Evolutionary conservation across 2,113 vertebrate species (phyloP).

Genomic region (Probosciger aterrimus): DNA sequence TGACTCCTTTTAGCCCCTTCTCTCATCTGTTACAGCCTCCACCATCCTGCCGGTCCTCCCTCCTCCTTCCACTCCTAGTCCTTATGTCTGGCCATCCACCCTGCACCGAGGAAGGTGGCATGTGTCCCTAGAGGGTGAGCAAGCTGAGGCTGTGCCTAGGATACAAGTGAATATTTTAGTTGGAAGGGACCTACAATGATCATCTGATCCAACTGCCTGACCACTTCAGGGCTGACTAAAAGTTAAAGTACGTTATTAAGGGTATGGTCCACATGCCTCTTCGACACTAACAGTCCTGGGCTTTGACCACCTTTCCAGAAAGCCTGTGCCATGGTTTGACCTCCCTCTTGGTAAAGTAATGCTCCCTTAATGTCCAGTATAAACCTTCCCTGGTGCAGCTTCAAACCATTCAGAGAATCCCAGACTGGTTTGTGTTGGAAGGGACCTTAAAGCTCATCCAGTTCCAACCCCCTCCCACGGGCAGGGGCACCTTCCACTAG

Average conservation of each 20-base stretch:
- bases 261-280: neutral
- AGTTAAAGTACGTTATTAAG: neutral
- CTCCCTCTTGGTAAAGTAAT: neutral
- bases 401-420: neutral
- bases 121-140: neutral
- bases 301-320: neutral
- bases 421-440: neutral
- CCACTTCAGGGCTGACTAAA: neutral
- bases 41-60: neutral
- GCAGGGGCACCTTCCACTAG: neutral
- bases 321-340: neutral
- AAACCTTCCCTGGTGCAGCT: neutral
- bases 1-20: neutral
- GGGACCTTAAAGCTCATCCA: neutral
- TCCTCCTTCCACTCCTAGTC: neutral
- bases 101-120: rapidly evolving
- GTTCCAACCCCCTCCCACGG: neutral
- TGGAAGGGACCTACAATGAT: neutral
- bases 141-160: neutral
- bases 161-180: neutral
- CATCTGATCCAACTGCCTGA: neutral
- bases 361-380: neutral
- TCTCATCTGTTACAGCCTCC: neutral
- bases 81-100: neutral
- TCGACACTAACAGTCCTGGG: neutral